These are phyloP conservation scores for Lithobates sylvaticus DNA, from an alignment of 2,797 vertebrate genomes.

Conservation along the genomic window DNA sequence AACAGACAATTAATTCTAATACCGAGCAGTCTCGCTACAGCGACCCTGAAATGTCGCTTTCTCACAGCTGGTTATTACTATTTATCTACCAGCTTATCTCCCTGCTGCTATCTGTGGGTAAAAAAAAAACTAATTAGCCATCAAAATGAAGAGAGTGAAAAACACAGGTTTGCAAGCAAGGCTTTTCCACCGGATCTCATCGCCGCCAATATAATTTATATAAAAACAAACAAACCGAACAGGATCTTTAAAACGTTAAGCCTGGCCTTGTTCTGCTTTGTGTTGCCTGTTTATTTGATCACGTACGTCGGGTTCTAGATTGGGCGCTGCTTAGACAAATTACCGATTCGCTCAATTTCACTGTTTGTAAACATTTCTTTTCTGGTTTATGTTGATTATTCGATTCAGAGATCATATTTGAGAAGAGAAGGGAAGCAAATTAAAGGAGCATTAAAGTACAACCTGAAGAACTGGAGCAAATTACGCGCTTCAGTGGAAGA, in stretches of 20 bases:
- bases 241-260: neutral
- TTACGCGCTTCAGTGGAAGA: neutral
- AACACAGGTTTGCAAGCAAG: slow-evolving; percentile 10
- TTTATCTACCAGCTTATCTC: slow-evolving; percentile 45
- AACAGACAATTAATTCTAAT: slow-evolving; percentile 45
- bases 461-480: neutral
- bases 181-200: neutral
- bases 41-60: slow-evolving; percentile 27
- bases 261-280: neutral
- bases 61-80: slow-evolving; percentile 38
- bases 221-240: slow-evolving; percentile 6
- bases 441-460: neutral
- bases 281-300: slow-evolving; percentile 10
- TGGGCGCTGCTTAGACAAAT: neutral
- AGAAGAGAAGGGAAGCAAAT: neutral
- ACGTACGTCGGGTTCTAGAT: neutral
- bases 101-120: slow-evolving; percentile 21
- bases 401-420: neutral
- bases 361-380: neutral
- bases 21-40: slow-evolving; percentile 23
- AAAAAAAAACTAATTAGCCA: slow-evolving; percentile 37
- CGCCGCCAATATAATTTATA: neutral
- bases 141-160: slow-evolving; percentile 28
- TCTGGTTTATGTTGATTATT: neutral
- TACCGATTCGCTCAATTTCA: neutral